Percentiles rank a stretch among this genome's conserved stretches.
phyloP scores from a whole-genome alignment of 64 coral and sea anemone genomes.

The Stichodactyla mertensii region DNA sequence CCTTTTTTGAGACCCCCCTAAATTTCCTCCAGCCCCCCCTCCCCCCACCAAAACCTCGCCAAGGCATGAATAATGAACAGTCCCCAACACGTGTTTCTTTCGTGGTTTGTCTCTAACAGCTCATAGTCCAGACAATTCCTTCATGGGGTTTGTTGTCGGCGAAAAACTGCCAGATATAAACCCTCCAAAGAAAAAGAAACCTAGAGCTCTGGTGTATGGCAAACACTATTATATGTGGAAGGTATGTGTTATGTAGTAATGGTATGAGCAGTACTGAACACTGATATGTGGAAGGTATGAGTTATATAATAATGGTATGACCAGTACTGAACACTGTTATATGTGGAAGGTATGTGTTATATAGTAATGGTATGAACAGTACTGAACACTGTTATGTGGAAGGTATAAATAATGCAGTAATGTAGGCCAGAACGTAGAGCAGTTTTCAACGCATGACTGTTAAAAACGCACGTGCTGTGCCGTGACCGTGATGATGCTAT shows the following conservation, averaged over 20 bases:
- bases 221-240: slow-evolving; percentile 96
- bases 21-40: too few species aligned
- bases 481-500: too few species aligned
- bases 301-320: background rate
- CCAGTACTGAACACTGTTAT: too few species aligned
- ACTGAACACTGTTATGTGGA: slow-evolving; percentile 13
- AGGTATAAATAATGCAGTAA: background rate
- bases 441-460: too few species aligned
- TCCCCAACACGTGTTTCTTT: background rate
- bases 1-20: too few species aligned
- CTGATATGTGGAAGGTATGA: slow-evolving; percentile 53
- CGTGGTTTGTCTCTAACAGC: slow-evolving; percentile 35
- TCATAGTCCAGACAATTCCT: slow-evolving; percentile 97
- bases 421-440: too few species aligned
- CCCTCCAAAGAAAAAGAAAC: slow-evolving; percentile 57
- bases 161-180: slow-evolving; percentile 22
- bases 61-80: background rate
- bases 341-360: slow-evolving; percentile 53
- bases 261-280: background rate
- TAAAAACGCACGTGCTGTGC: too few species aligned
- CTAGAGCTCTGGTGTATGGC: slow-evolving; percentile 74
- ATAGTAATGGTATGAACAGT: background rate
- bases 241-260: slow-evolving; percentile 9
- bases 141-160: slow-evolving; percentile 90
- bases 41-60: too few species aligned